Evolutionary conservation across 2,113 vertebrate genomes (phyloP), one percentile per base, ranked within the genome.

Genomic region (Hydrolagus affinis): DNA sequence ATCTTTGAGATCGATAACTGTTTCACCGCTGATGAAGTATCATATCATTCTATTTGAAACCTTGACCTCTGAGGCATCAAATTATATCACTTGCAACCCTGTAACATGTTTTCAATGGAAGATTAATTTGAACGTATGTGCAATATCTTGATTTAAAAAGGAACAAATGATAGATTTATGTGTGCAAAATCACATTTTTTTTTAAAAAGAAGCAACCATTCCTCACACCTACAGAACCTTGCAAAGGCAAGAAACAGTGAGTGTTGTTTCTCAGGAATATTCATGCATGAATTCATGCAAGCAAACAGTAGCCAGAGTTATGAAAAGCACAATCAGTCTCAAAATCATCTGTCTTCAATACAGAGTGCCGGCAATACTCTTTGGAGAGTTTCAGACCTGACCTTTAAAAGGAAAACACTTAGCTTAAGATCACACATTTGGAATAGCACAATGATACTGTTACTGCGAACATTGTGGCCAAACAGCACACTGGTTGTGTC

Each of bases 1-100:
- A 66, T 83, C 62, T 83, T 30, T 30, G 32, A 66, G 60, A 83
- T 83, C 78, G 32, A 66, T 83, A 66, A 15, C 78, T 83, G 62
- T 66, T 83, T 83, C 78, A 32, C 62, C 62, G 32, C 78, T 83
- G 78, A 83, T 83, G 78, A 83, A 83, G 78, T 28, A 83, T 68
- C 62, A 68, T 66, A 83, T 83, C 62, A 66, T 83, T 83, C 78
- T 83, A 21, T 75, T 75, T 75, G 62, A 83, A 83, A 66, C 28
- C 62, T 66, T 83, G 60, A 83, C 28, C 78, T 83, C 60, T 83
- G 28, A 83, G 62, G 28, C 28, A 28, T 12, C 28, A 64, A 66
- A 66, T 66, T 66, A 64, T 83, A 30, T 28, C 62, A 60, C 14
- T 8, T 19, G 77, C 60, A 83, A 66, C 14, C 78, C 62, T 32